Percentiles rank a stretch among this genome's conserved stretches.
These are phyloP conservation scores for Bombus balteatus DNA, from an alignment of 1,140 invertebrate genomes.

Conservation along the genomic window DNA sequence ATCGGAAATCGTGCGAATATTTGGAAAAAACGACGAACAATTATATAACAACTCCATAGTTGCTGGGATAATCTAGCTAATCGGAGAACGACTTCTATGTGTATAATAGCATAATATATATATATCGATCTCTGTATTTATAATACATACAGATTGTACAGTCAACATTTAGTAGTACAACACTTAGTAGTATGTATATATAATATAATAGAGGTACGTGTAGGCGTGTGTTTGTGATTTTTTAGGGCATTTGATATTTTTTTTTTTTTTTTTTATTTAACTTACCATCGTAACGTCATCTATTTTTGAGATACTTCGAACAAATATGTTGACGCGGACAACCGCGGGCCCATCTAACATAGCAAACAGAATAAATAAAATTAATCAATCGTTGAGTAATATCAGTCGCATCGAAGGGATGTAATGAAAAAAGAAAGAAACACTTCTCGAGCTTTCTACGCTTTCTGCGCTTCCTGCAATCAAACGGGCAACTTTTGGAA, in stretches of 20 bases:
- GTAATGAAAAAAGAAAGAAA: conserved; percentile 27
- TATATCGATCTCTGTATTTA: conserved; percentile 28
- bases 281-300: conserved; percentile 99
- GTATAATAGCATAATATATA: neutral
- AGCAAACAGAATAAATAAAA: conserved; percentile 81
- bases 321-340: conserved; percentile 97
- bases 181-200: neutral
- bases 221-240: conserved; percentile 65
- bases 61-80: neutral
- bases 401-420: conserved; percentile 56
- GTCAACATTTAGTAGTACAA: conserved; percentile 49
- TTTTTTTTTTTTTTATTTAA: conserved; percentile 73
- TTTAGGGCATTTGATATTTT: conserved; percentile 69
- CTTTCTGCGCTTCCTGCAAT: too few species aligned
- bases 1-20: conserved; percentile 10
- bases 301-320: conserved; percentile 99
- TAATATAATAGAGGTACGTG: conserved; percentile 35
- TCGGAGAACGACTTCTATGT: neutral
- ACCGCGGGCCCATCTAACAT: conserved; percentile 93
- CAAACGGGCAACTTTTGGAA: too few species aligned
- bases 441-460: conserved; percentile 18
- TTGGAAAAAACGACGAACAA: conserved; percentile 1
- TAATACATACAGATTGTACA: conserved; percentile 49
- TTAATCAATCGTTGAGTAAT: conserved; percentile 76
- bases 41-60: neutral